Evolutionary conservation across 2,888 invertebrate species (phyloP), one percentile per base, ranked within the genome.

Genomic region (Trileptium ribeirensis): DNA sequence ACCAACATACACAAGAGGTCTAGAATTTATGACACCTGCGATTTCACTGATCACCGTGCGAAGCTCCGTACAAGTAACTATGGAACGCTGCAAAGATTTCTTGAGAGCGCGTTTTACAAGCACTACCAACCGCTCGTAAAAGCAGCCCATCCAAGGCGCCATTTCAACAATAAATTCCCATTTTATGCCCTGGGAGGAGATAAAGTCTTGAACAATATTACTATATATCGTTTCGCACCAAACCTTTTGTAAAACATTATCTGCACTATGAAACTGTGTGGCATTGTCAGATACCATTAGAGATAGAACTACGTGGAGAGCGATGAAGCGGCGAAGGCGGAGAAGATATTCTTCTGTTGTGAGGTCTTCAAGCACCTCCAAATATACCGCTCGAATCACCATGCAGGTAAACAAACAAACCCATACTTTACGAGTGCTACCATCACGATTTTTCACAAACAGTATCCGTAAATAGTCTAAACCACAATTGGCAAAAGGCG

Each of bases 101-200:
- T 51, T 51, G 8, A 51, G 51, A 8, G 51, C 8, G 8, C 82
- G 81, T 83, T 90, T 90, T 2, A 89, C 64, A 2, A 88, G 78
- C 2, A 87, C 85, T 19, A 89, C 85, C 3, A 90, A 82, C 29
- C 89, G 83, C 84, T 90, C 89, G 86, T 88, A 90, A 84, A 87
- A 88, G 64, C 90, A 89, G 78, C 89, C 89, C 89, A 88, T 88
- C 89, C 90, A 90, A 0, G 89, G 84, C 1, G 89, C 88, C 0
- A 86, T 83, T 1, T 89, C 89, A 2, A 88, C 87, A 79, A 88
- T 90, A 82, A 89, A 90, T 24, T 83, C 83, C 86, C 87, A 87
- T 0, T 79, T 31, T 40, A 86, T 86, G n/a, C 75, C 77, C 38
- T 84, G 15, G 1, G 70, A 34, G 24, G 8, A 15, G 24, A 24